Percentiles rank a stretch among this genome's conserved stretches.
These are phyloP conservation scores for Pararge aegeria DNA, from an alignment of 1,140 invertebrate genomes.

Conservation along the genomic window DNA sequence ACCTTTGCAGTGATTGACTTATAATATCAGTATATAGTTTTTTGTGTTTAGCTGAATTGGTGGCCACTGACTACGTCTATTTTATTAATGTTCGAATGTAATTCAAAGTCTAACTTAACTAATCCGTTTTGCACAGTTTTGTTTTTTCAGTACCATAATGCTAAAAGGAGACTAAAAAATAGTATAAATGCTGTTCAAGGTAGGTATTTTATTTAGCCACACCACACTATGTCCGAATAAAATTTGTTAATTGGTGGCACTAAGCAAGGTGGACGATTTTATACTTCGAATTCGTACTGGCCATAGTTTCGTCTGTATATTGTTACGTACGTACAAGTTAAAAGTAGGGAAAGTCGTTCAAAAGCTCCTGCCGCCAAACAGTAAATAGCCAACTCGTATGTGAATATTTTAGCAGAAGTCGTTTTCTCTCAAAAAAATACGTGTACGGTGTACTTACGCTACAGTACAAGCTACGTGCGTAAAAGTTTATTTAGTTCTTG, in stretches of 20 bases:
- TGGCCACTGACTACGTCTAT: too few species aligned
- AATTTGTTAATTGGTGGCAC: background rate
- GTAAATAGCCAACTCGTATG: background rate
- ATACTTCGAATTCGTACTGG: constrained; percentile 38
- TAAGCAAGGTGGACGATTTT: constrained; percentile 38
- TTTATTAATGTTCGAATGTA: too few species aligned
- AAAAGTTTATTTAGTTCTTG: constrained; percentile 2
- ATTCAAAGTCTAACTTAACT: too few species aligned
- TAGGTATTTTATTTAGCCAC: too few species aligned
- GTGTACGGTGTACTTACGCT: background rate
- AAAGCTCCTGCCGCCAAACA: background rate
- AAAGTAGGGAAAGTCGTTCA: constrained; percentile 31
- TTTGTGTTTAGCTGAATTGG: too few species aligned
- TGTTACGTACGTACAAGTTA: constrained; percentile 35
- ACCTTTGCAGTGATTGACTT: too few species aligned
- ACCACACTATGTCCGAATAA: background rate
- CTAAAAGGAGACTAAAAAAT: background rate
- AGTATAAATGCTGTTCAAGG: too few species aligned
- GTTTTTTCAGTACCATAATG: too few species aligned
- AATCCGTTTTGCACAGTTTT: too few species aligned
- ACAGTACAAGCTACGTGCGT: constrained; percentile 7
- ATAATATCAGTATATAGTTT: too few species aligned
- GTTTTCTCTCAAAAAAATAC: constrained; percentile 5
- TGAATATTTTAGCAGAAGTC: constrained; percentile 3
- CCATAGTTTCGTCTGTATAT: constrained; percentile 60